phyloP scores from a whole-genome alignment of 1,140 invertebrate genomes.

The Drosophila virilis region DNA sequence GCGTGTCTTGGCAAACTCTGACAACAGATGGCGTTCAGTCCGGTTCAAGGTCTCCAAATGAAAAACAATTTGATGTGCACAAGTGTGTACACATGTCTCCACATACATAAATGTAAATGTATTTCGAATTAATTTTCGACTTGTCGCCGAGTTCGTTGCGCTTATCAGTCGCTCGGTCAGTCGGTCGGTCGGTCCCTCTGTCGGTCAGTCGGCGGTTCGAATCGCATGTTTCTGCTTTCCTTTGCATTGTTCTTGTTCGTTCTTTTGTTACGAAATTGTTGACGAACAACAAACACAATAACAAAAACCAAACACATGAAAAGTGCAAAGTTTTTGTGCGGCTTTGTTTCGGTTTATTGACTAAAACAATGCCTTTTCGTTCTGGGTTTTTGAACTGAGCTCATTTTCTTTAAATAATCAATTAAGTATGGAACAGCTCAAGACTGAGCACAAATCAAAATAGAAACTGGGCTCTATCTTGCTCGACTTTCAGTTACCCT shows the following conservation, averaged over 20 bases:
- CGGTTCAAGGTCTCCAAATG: conserved; percentile 23
- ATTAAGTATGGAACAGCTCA: background rate
- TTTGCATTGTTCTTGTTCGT: conserved; percentile 17
- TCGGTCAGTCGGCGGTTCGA: background rate
- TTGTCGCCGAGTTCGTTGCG: conserved; percentile 20
- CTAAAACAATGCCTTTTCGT: conserved; percentile 23
- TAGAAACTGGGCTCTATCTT: too few relatives aligned
- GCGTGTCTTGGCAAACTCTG: conserved; percentile 27
- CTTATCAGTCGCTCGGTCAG: conserved; percentile 58
- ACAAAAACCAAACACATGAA: conserved; percentile 5
- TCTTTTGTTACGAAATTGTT: conserved; percentile 74
- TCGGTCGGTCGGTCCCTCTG: background rate
- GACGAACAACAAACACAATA: conserved; percentile 51
- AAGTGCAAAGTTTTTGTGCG: conserved; percentile 33
- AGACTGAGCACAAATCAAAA: too few relatives aligned
- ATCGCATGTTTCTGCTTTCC: conserved; percentile 27
- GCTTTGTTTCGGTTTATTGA: conserved; percentile 18
- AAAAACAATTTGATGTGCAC: background rate
- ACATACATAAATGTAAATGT: conserved; percentile 1
- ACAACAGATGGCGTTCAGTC: conserved; percentile 14
- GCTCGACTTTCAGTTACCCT: too few relatives aligned
- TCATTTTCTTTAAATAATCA: conserved; percentile 25
- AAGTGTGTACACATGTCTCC: background rate
- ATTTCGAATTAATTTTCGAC: conserved; percentile 8
- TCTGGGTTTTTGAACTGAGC: conserved; percentile 51